Evolutionary conservation across 2,113 vertebrate species (phyloP).

Genomic region (Tachysurus vachellii): DNA sequence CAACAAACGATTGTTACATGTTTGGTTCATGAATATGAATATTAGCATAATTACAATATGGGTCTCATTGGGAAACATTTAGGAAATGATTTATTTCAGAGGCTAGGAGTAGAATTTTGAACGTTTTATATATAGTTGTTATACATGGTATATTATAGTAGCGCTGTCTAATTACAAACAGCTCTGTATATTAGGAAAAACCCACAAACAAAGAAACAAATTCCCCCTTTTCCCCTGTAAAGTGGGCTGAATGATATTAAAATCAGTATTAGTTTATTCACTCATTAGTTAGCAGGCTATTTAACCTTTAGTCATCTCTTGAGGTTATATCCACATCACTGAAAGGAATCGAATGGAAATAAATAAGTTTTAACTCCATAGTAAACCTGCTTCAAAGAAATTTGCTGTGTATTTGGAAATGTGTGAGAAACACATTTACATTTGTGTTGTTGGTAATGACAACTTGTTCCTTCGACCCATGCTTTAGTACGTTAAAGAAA

Average conservation of each 20-base stretch:
- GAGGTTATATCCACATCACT: background rate
- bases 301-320: background rate
- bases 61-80: background rate
- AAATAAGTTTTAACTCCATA: background rate
- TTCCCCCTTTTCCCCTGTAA: background rate
- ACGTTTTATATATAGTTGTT: background rate
- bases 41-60: background rate
- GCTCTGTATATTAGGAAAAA: no score
- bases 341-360: background rate
- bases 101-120: background rate
- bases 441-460: background rate
- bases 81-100: background rate
- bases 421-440: background rate
- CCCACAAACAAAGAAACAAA: background rate
- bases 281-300: background rate
- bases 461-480: background rate
- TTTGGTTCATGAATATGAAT: background rate
- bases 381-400: background rate
- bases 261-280: background rate
- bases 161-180: constrained; percentile 3
- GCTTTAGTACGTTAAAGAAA: background rate
- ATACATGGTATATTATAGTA: background rate
- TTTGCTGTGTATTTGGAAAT: background rate
- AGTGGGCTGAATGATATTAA: background rate
- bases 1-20: background rate